Evolutionary conservation across 2,888 invertebrate species (phyloP), one percentile per base, ranked within the genome.

Genomic region (Tetragnatha montana): DNA sequence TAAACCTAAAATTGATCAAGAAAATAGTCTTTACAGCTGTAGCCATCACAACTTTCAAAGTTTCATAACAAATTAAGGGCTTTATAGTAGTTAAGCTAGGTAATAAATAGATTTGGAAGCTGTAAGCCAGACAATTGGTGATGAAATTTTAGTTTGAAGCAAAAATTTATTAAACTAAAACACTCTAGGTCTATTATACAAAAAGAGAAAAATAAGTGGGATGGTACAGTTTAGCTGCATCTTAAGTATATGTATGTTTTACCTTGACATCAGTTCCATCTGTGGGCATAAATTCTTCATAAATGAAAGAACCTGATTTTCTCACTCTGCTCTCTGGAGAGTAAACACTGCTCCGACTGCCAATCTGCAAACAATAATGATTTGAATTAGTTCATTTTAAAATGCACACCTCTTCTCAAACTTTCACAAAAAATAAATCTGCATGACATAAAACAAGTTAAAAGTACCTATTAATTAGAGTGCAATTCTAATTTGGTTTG

Each of bases 231-330:
- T 69, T 0, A 69, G 19, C 7, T 12, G 17, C 7, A 69, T 69
- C 19, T n/a, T 0, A n/a, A 69, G 7, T n/a, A 69, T 0, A 69
- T 8, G 6, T 69, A 73, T 19, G 12, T 17, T 22, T 70, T 92
- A 95, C 95, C 94, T 96, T 96, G 3, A 96, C 95, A 94, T 96
- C 96, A 7, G 95, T 95, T 7, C 99, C 99, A 95, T 99, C 99
- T 69, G 99, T 99, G 8, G 99, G 99, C 98, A 99, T 99, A 94
- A 99, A 99, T 94, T 99, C 99, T 95, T 99, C 99, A 94, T 99
- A 99, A 93, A 99, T 99, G 94, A 97, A 99, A 14, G 98, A 99
- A 75, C 99, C 99, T 80, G 97, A 97, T 94, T 98, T 98, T 86
- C 99, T 95, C 8, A 99, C 98, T 92, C 98, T 95, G 75, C 98